These are phyloP conservation scores for Cryptus armator DNA, from an alignment of 2,888 invertebrate species.

Conservation along the genomic window DNA sequence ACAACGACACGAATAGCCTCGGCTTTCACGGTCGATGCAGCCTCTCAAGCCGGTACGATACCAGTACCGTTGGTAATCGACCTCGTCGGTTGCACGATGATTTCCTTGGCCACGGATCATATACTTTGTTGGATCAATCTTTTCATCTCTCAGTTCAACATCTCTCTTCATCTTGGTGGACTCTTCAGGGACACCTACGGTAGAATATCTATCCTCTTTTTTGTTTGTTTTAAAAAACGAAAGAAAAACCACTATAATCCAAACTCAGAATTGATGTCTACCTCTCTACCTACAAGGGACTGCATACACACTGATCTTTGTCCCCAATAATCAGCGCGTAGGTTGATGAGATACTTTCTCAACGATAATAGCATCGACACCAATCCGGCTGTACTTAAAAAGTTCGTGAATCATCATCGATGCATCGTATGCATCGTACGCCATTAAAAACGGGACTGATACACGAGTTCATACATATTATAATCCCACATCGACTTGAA, in stretches of 20 bases:
- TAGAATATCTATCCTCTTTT: conserved; percentile 88
- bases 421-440: neutral
- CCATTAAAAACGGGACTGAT: neutral
- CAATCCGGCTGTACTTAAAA: conserved; percentile 88
- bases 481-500: conserved; percentile 60
- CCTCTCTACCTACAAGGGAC: neutral
- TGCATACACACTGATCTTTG: conserved; percentile 86
- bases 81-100: conserved; percentile 89
- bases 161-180: conserved; percentile 88
- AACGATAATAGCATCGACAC: conserved; percentile 89
- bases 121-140: conserved; percentile 90
- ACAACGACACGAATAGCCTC: conserved; percentile 88
- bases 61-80: conserved; percentile 87
- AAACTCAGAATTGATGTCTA: neutral
- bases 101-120: conserved; percentile 88
- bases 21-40: conserved; percentile 89
- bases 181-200: conserved; percentile 90
- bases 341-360: conserved; percentile 89
- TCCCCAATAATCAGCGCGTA: conserved; percentile 90
- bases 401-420: conserved; percentile 85
- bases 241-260: neutral
- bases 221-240: neutral
- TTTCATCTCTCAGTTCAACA: conserved; percentile 87
- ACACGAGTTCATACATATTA: conserved; percentile 1
- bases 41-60: conserved; percentile 70